Percentiles rank a stretch among this genome's conserved stretches.
Evolutionary conservation across 2,113 vertebrate genomes (phyloP).

Genomic region (Microtus oregoni): DNA sequence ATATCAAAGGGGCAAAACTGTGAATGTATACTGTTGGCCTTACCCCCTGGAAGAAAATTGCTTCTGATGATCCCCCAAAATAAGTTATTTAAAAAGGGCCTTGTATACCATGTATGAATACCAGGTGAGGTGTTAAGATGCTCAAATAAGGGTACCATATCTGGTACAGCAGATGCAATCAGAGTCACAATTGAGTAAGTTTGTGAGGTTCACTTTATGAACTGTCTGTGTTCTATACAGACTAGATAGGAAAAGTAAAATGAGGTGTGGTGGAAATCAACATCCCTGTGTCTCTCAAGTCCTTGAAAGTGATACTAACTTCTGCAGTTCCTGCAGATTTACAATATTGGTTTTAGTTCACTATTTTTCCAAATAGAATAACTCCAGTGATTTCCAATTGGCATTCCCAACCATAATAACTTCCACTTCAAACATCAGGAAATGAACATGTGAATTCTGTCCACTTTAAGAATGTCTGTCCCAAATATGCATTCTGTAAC

Average conservation of each 20-base stretch:
- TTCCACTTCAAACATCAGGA: background rate
- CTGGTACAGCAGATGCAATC: background rate
- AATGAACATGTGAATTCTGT: background rate
- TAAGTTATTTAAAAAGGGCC: background rate
- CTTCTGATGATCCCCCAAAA: background rate
- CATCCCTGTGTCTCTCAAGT: background rate
- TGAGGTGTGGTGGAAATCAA: background rate
- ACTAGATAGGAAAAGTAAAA: background rate
- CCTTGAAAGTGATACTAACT: background rate
- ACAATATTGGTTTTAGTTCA: background rate
- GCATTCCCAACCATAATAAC: background rate
- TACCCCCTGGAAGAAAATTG: background rate
- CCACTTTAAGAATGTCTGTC: background rate
- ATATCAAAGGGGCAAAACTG: too few relatives aligned
- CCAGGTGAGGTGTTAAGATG: background rate
- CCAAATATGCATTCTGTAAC: background rate
- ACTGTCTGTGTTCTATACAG: background rate
- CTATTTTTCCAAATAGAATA: background rate
- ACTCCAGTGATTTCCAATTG: background rate
- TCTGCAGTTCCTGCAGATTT: background rate
- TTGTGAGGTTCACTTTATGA: background rate
- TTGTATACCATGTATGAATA: background rate
- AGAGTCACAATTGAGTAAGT: background rate
- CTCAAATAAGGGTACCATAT: background rate
- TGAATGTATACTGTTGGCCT: background rate